Conservation (phyloP, 1,140 invertebrate species). For the Atta texana region DNA sequence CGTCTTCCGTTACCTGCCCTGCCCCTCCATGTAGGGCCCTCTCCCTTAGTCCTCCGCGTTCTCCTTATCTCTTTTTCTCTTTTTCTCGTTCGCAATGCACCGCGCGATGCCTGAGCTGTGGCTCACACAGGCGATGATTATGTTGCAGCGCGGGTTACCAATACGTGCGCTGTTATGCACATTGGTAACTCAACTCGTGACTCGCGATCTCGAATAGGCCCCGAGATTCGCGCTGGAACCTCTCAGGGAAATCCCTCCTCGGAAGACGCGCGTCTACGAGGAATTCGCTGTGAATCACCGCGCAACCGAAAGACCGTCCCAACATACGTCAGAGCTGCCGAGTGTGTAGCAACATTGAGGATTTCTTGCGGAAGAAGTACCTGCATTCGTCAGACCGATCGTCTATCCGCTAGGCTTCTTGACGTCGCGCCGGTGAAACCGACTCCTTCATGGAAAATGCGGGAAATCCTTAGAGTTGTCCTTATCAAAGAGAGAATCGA, state of each 20-base stretch:
- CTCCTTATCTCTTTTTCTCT: neutral
- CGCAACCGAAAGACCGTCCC: constrained; percentile 45
- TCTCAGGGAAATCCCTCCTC: constrained; percentile 54
- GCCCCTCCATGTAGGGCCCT: neutral
- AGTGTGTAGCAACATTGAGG: constrained; percentile 18
- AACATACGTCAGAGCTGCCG: constrained; percentile 45
- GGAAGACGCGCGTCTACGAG: constrained; percentile 45
- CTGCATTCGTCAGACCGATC: neutral
- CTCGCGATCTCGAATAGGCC: constrained; percentile 6
- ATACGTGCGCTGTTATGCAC: constrained; percentile 9
- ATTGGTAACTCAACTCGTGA: neutral
- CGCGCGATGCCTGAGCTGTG: neutral
- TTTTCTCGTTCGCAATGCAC: constrained; percentile 5
- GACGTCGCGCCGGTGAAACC: neutral
- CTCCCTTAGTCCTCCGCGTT: constrained; percentile 8
- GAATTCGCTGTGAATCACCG: constrained; percentile 64
- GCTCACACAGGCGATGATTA: constrained; percentile 16
- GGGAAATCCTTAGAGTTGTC: neutral
- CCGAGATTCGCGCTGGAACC: neutral
- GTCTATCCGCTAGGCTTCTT: neutral
- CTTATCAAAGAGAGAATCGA: neutral
- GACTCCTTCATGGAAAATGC: constrained; percentile 1
- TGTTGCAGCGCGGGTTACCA: constrained; percentile 14
- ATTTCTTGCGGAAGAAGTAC: constrained; percentile 20
- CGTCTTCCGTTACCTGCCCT: constrained; percentile 25